Conservation (phyloP, 2,888 invertebrate species). For the Epirrhoe tristata region DNA sequence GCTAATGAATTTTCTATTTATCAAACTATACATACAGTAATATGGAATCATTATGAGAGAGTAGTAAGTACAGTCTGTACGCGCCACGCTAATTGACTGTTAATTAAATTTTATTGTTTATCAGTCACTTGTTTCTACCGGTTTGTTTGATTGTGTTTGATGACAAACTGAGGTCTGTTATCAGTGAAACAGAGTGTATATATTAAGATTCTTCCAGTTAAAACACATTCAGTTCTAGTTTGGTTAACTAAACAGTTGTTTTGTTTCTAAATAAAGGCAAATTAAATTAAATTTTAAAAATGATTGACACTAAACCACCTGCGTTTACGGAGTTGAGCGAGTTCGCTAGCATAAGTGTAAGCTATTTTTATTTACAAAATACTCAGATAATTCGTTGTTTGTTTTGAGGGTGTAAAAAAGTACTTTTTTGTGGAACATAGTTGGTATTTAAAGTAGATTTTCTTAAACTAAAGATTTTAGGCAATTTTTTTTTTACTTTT, state of each 20-base stretch:
- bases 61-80: background rate
- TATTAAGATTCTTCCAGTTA: conserved; percentile 14
- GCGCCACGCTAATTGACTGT: background rate
- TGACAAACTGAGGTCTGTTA: conserved; percentile 18
- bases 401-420: too few species aligned
- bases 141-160: conserved; percentile 12
- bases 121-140: conserved; percentile 20
- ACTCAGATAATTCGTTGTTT: background rate
- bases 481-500: too few species aligned
- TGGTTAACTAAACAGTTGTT: conserved; percentile 17
- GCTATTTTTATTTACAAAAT: conserved; percentile 44
- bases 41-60: background rate
- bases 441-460: too few species aligned
- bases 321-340: conserved; percentile 79
- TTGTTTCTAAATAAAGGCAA: conserved; percentile 8
- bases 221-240: conserved; percentile 24
- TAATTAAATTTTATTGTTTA: conserved; percentile 13
- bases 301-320: conserved; percentile 65
- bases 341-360: conserved; percentile 73
- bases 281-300: conserved; percentile 40
- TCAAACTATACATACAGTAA: background rate
- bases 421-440: too few species aligned
- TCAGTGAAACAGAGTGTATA: conserved; percentile 31
- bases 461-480: too few species aligned
- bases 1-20: too few species aligned